Base-by-base conservation (phyloP, 2,888 invertebrate genomes). In the Cephus spinipes region DNA sequence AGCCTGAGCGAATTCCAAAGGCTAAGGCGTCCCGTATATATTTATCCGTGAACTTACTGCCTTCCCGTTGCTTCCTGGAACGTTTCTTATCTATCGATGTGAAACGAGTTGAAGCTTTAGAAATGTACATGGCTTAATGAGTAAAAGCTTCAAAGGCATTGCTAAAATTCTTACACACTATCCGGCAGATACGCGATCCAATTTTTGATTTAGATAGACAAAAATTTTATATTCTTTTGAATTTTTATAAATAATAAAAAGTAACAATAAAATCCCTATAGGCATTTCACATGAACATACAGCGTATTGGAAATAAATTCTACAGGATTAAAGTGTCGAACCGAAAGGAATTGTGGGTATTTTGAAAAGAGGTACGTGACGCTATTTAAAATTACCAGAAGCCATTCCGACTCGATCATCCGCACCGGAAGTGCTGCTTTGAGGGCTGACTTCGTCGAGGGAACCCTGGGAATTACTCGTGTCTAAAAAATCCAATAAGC, bases 1-100 rank as follows among this genome's bases (percentile, higher is more conserved):
- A 89, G 69, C 89, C 89, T 34, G 84, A 83, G 73, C 84, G 87
- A 76, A 89, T 79, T 31, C 87, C 89, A 74, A 88, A 86, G 0
- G 86, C 82, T 33, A 90, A 80, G 2, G 86, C 88, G 69, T 88
- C 87, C 34, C 84, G 84, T 30, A 89, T 83, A 75, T 89, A 89
- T 35, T 79, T 84, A 73, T 86, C 86, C 3, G 88, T 88, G 9
- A 55, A 55, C 55, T 55, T 55, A 55, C 55, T 55, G 23, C 55
- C 55, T 55, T 55, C 55, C 23, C 9, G 9, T 23, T 55, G 23
- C 23, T 55, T 55, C 55, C 55, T 55, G 23, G 55, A 23, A 55
- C 55, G 55, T 55, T 55, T 55, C 55, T 55, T 23, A 55, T 55
- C 55, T 55, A 55, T 23, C 9, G 55, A 23, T 55, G 23, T 55